phyloP scores from a whole-genome alignment of 2,113 vertebrate genomes.

The Gnathonemus echidnorhynchus region DNA sequence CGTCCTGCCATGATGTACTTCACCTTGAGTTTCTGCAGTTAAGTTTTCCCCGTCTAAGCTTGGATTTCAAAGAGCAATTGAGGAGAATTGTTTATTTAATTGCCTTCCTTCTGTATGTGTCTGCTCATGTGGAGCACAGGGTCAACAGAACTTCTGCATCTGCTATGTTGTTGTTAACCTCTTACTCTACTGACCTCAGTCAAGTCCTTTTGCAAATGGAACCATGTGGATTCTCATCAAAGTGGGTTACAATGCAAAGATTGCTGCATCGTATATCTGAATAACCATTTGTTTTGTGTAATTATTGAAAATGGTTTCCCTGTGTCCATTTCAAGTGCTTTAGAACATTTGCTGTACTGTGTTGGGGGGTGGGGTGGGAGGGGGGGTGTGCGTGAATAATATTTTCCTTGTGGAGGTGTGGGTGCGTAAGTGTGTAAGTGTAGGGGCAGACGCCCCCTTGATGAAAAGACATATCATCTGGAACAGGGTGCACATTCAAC shows the following conservation, averaged over 20 bases:
- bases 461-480: constrained; percentile 23
- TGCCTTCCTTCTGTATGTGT: not conserved
- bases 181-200: constrained; percentile 4
- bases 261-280: not conserved
- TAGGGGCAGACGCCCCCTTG: not conserved
- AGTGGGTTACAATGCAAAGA: not conserved
- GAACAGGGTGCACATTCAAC: constrained; percentile 19
- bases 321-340: constrained; percentile 10
- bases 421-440: not conserved
- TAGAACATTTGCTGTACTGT: not conserved
- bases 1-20: not conserved
- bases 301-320: not conserved
- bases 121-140: not conserved
- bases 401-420: not conserved
- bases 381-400: not conserved
- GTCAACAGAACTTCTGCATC: not conserved
- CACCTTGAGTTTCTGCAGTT: not conserved
- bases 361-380: not conserved
- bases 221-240: not conserved
- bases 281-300: not conserved
- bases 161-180: not conserved
- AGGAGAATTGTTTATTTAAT: not conserved
- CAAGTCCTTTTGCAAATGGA: not conserved
- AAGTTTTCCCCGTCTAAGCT: not conserved
- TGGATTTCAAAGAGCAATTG: not conserved